These are phyloP conservation scores for Drosophila micromelanica DNA, from an alignment of 1,140 invertebrate species.

Conservation along the genomic window DNA sequence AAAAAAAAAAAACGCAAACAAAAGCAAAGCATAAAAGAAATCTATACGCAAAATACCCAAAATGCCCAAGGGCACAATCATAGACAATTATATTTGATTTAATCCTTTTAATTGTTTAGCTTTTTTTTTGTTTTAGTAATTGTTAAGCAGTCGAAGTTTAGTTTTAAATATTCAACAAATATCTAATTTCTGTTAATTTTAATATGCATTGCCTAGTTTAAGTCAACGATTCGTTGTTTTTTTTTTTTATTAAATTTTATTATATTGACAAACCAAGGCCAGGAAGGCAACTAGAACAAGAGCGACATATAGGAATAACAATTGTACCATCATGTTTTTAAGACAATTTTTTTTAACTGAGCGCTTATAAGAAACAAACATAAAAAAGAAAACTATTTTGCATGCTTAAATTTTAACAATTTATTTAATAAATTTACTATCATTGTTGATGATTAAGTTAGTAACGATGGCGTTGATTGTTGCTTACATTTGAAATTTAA, in stretches of 20 bases:
- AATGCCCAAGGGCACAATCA: slow-evolving; percentile 18
- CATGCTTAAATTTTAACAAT: slow-evolving; percentile 40
- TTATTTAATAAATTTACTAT: slow-evolving; percentile 10
- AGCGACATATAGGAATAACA: slow-evolving; percentile 27
- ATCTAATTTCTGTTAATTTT: slow-evolving; percentile 29
- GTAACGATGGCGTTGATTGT: slow-evolving; percentile 27
- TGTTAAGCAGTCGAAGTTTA: slow-evolving; percentile 31
- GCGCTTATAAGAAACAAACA: slow-evolving; percentile 9
- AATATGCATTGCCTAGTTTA: slow-evolving; percentile 11
- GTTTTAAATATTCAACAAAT: slow-evolving; percentile 19
- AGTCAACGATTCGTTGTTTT: slow-evolving; percentile 27
- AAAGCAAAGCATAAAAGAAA: slow-evolving; percentile 13
- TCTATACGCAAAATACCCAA: slow-evolving; percentile 21
- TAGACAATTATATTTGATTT: slow-evolving; percentile 55
- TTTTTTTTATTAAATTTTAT: slow-evolving; percentile 47
- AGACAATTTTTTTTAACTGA: slow-evolving; percentile 22
- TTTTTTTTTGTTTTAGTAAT: slow-evolving; percentile 24
- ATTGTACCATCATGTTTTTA: slow-evolving; percentile 25
- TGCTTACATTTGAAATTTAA: slow-evolving; percentile 29
- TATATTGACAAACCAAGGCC: slow-evolving; percentile 58
- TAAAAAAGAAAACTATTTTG: slow-evolving; percentile 24
- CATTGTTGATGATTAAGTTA: too few relatives aligned
- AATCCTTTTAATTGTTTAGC: slow-evolving; percentile 24
- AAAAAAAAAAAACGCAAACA: slow-evolving; percentile 4
- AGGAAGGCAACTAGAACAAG: slow-evolving; percentile 39